Evolutionary conservation across 2,888 invertebrate species (phyloP), one percentile per base, ranked within the genome.

Genomic region (Argynnis bischoffii): DNA sequence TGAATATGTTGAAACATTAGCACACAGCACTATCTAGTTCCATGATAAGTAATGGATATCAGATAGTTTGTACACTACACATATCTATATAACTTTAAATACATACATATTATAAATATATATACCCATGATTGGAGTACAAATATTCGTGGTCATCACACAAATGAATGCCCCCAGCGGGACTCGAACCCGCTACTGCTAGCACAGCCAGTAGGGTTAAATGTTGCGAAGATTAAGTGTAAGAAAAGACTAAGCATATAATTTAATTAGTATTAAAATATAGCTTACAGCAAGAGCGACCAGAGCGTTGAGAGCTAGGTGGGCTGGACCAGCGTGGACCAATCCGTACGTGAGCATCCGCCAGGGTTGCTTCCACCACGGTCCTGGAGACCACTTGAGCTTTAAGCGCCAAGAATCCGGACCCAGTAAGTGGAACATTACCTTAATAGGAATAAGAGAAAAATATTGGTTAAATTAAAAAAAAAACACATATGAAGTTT

Each of bases 281-380:
- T 2, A 26, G 84, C 89, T 84, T 76, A 90, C 91, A 72, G 87
- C 86, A 5, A 90, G 78, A 1, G 88, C 90, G 0, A 92, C 88
- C 21, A 91, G 81, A 0, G 89, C 88, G 89, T 98, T 98, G 78
- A 97, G 94, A 26, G 95, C 92, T 70, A 98, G 90, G 85, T 98
- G 98, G 59, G 95, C 93, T 78, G 94, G 92, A 86, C 95, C 95
- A 65, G 96, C 95, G 89, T 98, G 98, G 66, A 97, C 89, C 75
- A 96, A 92, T 93, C 96, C 96, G 86, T 98, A 98, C 55, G 96
- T 95, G 67, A 96, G 81, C 80, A 96, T 95, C 73, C 97, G 94
- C 98, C 97, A 98, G 41, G 95, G 92, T 85, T 97, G 94, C 56
- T 90, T 86, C 75, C 95, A 93, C 85, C 95, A 94, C 75, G 75